phyloP scores from a whole-genome alignment of 2,113 vertebrate genomes.

The Phodopus roborovskii region DNA sequence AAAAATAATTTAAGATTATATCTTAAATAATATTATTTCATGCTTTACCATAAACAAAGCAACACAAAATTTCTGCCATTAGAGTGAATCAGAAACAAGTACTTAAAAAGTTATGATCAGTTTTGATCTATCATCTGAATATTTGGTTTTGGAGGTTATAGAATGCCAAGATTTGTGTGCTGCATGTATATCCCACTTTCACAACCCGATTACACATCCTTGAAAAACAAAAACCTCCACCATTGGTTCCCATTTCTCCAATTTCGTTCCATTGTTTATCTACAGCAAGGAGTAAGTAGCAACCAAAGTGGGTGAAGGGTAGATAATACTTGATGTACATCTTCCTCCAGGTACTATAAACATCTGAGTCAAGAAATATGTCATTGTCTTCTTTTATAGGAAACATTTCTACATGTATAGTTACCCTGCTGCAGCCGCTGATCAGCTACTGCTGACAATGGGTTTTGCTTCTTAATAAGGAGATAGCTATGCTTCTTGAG shows the following conservation, averaged over 20 bases:
- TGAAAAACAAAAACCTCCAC: neutral
- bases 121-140: neutral
- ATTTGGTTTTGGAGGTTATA: neutral
- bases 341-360: neutral
- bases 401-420: neutral
- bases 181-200: neutral
- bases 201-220: neutral
- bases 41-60: neutral
- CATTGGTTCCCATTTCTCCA: neutral
- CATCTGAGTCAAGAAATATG: neutral
- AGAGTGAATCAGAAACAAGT: neutral
- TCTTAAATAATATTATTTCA: neutral
- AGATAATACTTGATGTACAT: neutral
- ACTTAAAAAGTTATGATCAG: neutral
- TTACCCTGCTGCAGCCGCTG: neutral
- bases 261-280: neutral
- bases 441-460: constrained; percentile 30
- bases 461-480: constrained; percentile 57
- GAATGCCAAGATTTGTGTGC: neutral
- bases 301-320: neutral
- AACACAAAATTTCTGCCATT: neutral
- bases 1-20: neutral
- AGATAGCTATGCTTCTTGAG: constrained; percentile 26
- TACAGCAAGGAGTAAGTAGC: neutral
- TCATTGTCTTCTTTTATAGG: neutral